phyloP scores from a whole-genome alignment of 2,113 vertebrate genomes.

The Notarius lentiginosus region DNA sequence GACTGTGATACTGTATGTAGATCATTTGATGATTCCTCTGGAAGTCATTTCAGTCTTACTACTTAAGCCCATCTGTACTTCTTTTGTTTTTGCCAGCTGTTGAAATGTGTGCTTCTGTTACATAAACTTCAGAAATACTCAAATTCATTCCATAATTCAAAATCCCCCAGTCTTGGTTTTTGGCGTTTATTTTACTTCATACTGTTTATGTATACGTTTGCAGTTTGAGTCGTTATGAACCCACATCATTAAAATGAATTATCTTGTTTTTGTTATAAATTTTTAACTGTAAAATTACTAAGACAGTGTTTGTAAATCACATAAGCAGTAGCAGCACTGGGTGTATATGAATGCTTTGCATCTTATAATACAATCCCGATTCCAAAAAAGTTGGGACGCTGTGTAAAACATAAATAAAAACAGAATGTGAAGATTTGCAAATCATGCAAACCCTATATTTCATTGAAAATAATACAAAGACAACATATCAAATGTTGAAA shows the following conservation, averaged over 20 bases:
- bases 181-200: neutral
- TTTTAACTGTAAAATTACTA: neutral
- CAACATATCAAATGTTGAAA: too few species aligned
- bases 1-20: slow-evolving; percentile 65
- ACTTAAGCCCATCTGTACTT: slow-evolving; percentile 68
- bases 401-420: too few species aligned
- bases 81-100: slow-evolving; percentile 70
- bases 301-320: neutral
- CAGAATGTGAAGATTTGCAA: too few species aligned
- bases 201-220: neutral
- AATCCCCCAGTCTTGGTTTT: neutral
- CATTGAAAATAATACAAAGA: too few species aligned
- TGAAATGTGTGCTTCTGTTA: slow-evolving; percentile 70
- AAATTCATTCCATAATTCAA: slow-evolving; percentile 43
- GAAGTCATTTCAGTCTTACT: slow-evolving; percentile 74
- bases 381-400: too few species aligned
- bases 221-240: neutral
- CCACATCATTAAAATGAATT: neutral
- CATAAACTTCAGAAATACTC: slow-evolving; percentile 55
- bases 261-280: slow-evolving; percentile 17
- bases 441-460: too few species aligned
- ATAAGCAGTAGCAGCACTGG: neutral
- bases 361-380: too few species aligned
- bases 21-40: slow-evolving; percentile 65
- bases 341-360: neutral